These are phyloP conservation scores for Dicranocentrus wangi DNA, from an alignment of 2,888 invertebrate genomes.

Conservation along the genomic window DNA sequence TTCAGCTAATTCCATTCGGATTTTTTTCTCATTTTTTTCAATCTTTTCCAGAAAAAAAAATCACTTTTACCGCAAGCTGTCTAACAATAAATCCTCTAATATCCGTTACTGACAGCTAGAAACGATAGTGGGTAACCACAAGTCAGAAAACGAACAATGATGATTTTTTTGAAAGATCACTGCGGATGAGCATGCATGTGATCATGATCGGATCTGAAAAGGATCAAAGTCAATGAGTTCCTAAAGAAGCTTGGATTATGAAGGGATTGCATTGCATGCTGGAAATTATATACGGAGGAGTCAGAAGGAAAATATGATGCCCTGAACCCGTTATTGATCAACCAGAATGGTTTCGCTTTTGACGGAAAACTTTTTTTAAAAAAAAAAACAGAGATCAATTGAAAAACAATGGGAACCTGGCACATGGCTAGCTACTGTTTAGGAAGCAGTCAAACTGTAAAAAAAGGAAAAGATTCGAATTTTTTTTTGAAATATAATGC, in stretches of 20 bases:
- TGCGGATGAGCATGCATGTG: constrained; percentile 22
- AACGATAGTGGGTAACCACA: constrained; percentile 55
- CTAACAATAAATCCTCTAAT: constrained; percentile 60
- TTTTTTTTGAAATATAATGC: too few species aligned
- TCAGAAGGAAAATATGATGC: background rate
- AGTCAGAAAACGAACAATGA: constrained; percentile 40
- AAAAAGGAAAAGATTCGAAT: too few species aligned
- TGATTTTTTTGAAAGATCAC: constrained; percentile 26
- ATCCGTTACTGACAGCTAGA: constrained; percentile 62
- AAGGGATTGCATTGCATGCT: background rate
- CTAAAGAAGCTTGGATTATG: background rate
- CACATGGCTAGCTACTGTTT: constrained; percentile 28
- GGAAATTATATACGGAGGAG: background rate
- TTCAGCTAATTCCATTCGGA: constrained; percentile 33
- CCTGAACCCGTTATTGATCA: constrained; percentile 33
- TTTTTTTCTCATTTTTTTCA: constrained; percentile 17
- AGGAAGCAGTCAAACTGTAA: too few species aligned
- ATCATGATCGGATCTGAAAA: background rate
- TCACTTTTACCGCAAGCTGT: constrained; percentile 56
- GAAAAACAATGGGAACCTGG: background rate
- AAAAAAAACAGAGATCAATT: background rate
- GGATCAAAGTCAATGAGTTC: constrained; percentile 24
- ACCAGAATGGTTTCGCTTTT: background rate
- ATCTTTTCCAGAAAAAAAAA: constrained; percentile 30
- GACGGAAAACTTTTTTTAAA: background rate